Conservation (phyloP, 1,140 invertebrate species). For the Brachionus rotundiformis region DNA sequence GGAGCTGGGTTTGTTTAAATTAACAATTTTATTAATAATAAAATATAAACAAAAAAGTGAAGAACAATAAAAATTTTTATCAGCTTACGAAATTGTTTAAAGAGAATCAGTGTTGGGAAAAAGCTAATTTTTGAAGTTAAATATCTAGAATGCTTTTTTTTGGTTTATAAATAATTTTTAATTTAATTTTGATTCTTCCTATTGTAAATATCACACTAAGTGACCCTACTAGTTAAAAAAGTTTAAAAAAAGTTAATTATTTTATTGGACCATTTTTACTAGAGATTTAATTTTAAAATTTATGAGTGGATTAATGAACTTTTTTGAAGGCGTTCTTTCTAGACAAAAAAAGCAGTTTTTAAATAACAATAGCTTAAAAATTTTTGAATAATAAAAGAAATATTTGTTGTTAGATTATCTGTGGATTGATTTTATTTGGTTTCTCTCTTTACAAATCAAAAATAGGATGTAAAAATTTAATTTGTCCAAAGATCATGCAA, state of each 20-base stretch:
- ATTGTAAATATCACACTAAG: slow-evolving; percentile 28
- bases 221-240: slow-evolving; percentile 22
- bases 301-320: slow-evolving; percentile 17
- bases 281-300: slow-evolving; percentile 6
- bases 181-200: too few species aligned
- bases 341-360: not conserved
- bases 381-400: too few species aligned
- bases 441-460: not conserved
- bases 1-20: not conserved
- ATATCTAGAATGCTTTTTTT: not conserved
- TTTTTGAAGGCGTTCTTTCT: not conserved
- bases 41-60: not conserved
- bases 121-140: not conserved
- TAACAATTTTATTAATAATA: not conserved
- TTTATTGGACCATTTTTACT: slow-evolving; percentile 38
- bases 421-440: slow-evolving; percentile 21
- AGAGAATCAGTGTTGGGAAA: not conserved
- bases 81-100: not conserved
- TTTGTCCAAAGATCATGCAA: not conserved
- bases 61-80: not conserved
- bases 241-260: slow-evolving; percentile 31
- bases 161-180: too few species aligned
- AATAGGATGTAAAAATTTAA: not conserved
- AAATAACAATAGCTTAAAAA: not conserved
- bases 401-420: slow-evolving; percentile 36